Percentiles rank a stretch among this genome's conserved stretches.
These are phyloP conservation scores for Pectinophora gossypiella DNA, from an alignment of 1,140 invertebrate species.

Conservation along the genomic window DNA sequence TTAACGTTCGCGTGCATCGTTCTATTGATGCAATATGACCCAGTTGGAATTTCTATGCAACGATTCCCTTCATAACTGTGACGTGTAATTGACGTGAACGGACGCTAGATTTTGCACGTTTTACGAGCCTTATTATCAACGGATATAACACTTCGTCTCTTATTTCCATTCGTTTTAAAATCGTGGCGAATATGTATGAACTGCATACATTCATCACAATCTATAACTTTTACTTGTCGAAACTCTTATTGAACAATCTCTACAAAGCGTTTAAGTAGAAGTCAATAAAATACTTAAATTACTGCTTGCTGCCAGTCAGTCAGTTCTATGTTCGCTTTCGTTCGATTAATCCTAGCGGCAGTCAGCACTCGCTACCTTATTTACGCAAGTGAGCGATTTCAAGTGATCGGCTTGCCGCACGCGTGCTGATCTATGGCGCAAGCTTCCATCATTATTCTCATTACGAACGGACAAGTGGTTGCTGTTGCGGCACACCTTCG, in stretches of 20 bases:
- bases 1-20: constrained; percentile 45
- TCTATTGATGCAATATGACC: constrained; percentile 57
- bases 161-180: no score
- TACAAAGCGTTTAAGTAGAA: no score
- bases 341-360: constrained; percentile 21
- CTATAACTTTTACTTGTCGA: no score
- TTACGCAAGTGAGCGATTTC: constrained; percentile 64
- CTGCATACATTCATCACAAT: no score
- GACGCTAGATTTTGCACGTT: neutral
- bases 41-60: constrained; percentile 48
- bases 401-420: constrained; percentile 45
- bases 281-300: neutral
- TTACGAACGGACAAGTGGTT: constrained; percentile 36
- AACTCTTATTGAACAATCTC: no score
- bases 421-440: constrained; percentile 58
- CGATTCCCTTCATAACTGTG: constrained; percentile 17
- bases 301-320: no score
- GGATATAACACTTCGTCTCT: neutral
- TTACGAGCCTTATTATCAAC: neutral
- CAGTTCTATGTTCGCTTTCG: constrained; percentile 11
- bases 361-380: constrained; percentile 32
- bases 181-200: no score
- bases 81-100: neutral
- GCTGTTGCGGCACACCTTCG: constrained; percentile 34
- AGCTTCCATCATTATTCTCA: constrained; percentile 62